phyloP scores from a whole-genome alignment of 2,113 vertebrate species.

The Corvus hawaiiensis region DNA sequence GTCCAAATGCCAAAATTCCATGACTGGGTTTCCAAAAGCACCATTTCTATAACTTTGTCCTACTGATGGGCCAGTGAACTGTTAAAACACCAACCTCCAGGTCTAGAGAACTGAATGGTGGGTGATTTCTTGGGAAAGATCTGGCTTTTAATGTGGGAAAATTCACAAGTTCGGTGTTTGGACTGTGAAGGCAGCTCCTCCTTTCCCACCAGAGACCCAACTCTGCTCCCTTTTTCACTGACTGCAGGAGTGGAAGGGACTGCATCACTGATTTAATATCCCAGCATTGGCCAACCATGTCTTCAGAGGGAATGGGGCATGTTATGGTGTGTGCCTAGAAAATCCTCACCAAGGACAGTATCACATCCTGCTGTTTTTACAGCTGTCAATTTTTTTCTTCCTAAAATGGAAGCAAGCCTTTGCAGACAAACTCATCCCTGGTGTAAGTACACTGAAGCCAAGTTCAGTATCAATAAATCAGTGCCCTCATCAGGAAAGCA shows the following conservation, averaged over 20 bases:
- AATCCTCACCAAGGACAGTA: not conserved
- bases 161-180: not conserved
- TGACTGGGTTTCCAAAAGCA: not conserved
- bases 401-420: slow-evolving; percentile 45
- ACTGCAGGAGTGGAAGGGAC: not conserved
- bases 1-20: not conserved
- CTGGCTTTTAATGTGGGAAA: not conserved
- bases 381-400: slow-evolving; percentile 39
- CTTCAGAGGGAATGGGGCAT: not conserved
- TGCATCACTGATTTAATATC: not conserved
- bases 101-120: not conserved
- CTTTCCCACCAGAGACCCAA: not conserved
- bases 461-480: slow-evolving; percentile 57
- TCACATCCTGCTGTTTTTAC: slow-evolving; percentile 10
- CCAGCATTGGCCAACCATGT: not conserved
- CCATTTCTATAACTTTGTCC: not conserved
- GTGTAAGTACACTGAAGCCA: slow-evolving; percentile 23
- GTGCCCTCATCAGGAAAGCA: slow-evolving; percentile 25
- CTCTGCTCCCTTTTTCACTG: not conserved
- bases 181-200: not conserved
- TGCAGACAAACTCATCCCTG: slow-evolving; percentile 7
- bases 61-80: not conserved
- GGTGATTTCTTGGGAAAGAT: not conserved
- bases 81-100: not conserved
- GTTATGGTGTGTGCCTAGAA: not conserved